Evolutionary conservation across 2,888 invertebrate species (phyloP).

Genomic region (Tryphoninae sp.): DNA sequence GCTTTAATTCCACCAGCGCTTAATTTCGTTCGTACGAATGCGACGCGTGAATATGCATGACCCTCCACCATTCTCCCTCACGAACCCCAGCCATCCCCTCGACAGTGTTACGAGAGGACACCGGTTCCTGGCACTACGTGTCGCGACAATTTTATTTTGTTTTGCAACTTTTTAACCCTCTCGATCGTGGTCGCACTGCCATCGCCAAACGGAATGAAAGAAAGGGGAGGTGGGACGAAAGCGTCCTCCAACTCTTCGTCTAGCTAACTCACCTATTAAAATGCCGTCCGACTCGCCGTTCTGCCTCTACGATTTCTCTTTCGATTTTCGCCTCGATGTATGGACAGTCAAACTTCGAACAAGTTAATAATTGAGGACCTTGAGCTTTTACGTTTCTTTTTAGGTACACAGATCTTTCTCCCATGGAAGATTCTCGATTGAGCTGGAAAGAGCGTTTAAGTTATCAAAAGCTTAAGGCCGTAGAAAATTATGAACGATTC

Average conservation of each 20-base stretch:
- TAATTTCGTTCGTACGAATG: constrained; percentile 71
- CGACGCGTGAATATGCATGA: constrained; percentile 71
- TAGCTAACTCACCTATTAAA: constrained; percentile 60
- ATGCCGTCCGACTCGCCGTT: constrained; percentile 27
- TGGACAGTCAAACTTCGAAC: neutral
- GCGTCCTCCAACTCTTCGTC: constrained; percentile 20
- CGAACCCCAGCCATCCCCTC: constrained; percentile 36
- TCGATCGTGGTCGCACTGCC: neutral
- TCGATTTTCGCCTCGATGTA: constrained; percentile 5
- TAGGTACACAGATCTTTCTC: no score
- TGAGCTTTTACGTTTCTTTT: neutral
- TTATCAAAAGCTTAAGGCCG: neutral
- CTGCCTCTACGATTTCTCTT: constrained; percentile 24
- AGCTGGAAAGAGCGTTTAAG: neutral
- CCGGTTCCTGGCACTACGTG: constrained; percentile 47
- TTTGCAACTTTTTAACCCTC: constrained; percentile 55
- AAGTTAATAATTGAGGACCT: neutral
- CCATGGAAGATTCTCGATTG: no score
- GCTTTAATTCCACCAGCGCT: constrained; percentile 70
- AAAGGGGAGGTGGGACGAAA: constrained; percentile 54
- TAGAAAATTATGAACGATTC: neutral
- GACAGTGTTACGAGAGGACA: constrained; percentile 38
- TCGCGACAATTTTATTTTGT: constrained; percentile 59
- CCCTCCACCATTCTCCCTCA: constrained; percentile 7
- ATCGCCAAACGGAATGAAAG: constrained; percentile 25